Percentiles rank a stretch among this genome's conserved stretches.
Conservation (phyloP, 2,113 vertebrate species). For the Onychostoma macrolepis region DNA sequence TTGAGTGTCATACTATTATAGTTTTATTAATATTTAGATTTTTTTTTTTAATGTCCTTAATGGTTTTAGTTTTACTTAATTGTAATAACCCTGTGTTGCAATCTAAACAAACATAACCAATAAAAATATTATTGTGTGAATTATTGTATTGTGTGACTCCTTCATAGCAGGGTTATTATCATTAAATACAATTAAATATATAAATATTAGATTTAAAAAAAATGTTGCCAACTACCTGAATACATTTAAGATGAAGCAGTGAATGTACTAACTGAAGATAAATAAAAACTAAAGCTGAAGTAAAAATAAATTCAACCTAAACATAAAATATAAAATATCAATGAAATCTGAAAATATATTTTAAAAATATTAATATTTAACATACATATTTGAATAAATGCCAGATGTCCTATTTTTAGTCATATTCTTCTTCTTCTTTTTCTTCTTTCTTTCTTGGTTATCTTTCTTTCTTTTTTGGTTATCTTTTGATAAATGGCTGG, state of each 20-base stretch:
- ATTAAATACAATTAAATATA: background rate
- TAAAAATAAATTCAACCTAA: background rate
- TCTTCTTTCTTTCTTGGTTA: too few relatives aligned
- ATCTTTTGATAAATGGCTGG: too few relatives aligned
- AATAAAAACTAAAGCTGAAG: background rate
- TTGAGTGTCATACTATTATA: too few relatives aligned
- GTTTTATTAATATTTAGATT: too few relatives aligned
- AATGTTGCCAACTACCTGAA: too few relatives aligned
- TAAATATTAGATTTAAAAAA: background rate
- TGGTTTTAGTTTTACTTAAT: background rate
- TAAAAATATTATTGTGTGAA: background rate
- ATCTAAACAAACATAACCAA: background rate
- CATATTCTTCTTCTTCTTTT: too few relatives aligned
- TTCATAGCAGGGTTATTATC: background rate
- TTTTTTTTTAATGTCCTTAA: too few relatives aligned
- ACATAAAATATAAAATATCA: background rate
- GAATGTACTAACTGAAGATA: background rate
- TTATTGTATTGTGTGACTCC: background rate
- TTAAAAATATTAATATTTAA: background rate
- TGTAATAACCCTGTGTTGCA: background rate
- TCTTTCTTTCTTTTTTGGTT: too few relatives aligned
- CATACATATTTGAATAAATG: background rate
- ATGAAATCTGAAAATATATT: background rate
- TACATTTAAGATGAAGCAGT: background rate
- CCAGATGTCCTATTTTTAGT: too few relatives aligned